These are phyloP conservation scores for Xenus cinereus DNA, from an alignment of 2,113 vertebrate species.

Conservation along the genomic window DNA sequence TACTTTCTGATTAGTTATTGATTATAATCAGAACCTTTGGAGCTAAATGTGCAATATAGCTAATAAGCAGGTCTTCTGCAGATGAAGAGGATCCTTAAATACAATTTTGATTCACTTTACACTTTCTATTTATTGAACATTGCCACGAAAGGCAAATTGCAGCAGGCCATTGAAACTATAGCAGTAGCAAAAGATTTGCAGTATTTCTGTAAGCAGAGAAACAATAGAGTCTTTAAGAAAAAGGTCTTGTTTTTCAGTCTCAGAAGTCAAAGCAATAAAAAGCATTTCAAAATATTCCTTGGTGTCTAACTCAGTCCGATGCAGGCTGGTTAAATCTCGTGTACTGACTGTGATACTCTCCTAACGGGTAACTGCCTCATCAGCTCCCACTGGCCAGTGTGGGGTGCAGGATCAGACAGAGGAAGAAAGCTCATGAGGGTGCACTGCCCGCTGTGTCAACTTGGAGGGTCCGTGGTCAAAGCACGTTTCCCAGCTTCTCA, in stretches of 20 bases:
- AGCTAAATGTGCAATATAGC: conserved; percentile 38
- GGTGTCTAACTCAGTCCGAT: not conserved
- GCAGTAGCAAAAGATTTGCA: not conserved
- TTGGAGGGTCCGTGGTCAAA: not conserved
- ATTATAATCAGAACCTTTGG: conserved; percentile 52
- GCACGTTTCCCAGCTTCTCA: not conserved
- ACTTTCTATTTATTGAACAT: conserved; percentile 52
- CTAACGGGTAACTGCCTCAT: not conserved
- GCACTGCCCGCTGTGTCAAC: not conserved
- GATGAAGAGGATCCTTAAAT: conserved; percentile 15
- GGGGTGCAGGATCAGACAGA: not conserved
- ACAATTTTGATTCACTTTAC: conserved; percentile 28
- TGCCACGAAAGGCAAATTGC: conserved; percentile 26
- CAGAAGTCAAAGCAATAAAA: not conserved
- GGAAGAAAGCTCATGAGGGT: not conserved
- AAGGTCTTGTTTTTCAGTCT: not conserved
- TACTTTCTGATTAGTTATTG: conserved; percentile 51
- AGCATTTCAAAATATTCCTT: not conserved
- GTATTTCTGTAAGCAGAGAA: not conserved
- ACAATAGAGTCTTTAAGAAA: not conserved
- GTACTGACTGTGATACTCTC: not conserved
- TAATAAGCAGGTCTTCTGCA: conserved; percentile 12
- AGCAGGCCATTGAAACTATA: not conserved
- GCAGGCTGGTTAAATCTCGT: not conserved
- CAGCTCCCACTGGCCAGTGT: rapidly evolving